Evolutionary conservation across 53 echinoderm and acorn worm species (phyloP), one percentile per base, ranked within the genome.

Genomic region (Echinarachnius parma): DNA sequence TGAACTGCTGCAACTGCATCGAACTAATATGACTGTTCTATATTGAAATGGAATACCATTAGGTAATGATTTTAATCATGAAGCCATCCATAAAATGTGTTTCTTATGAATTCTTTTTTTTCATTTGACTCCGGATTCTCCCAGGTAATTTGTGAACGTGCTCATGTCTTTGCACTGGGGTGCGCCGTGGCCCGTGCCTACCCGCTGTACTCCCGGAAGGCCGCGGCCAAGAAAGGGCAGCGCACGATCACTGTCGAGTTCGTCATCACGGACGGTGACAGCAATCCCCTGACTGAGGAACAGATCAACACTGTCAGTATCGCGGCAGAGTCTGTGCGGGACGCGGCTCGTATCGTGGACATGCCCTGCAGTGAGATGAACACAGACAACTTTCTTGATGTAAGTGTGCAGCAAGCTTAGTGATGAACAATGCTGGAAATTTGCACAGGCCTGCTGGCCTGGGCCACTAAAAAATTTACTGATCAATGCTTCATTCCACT

Each of bases 351-450:
- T 33, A 92, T 98, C 29, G 86, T 98, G 1, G 98, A 98, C 55
- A 86, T 79, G 16, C 98, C 98, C 0, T 98, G 98, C 68, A 98
- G 84, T 72, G 88, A 92, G 47, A 98, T 96, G 98, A 88, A 85
- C 64, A 98, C 98, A 22, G 84, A 88, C 50, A 77, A 87, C 57
- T 98, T 98, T 70, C 62, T 98, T 31, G 80, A 83, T 80, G 98
- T 92, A 53, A 75, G 54, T 59, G 29, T 3, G n/a, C n/a, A n/a
- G n/a, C n/a, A n/a, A n/a, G n/a, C n/a, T n/a, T n/a, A n/a, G n/a
- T n/a, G n/a, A n/a, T n/a, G n/a, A n/a, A n/a, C n/a, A n/a, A n/a
- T n/a, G n/a, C n/a, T n/a, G n/a, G n/a, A n/a, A n/a, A n/a, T n/a
- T n/a, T n/a, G n/a, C n/a, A n/a, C n/a, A n/a, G n/a, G n/a, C n/a